These are phyloP conservation scores for Epistrophella euchroma DNA, from an alignment of 2,888 invertebrate genomes.

Conservation along the genomic window DNA sequence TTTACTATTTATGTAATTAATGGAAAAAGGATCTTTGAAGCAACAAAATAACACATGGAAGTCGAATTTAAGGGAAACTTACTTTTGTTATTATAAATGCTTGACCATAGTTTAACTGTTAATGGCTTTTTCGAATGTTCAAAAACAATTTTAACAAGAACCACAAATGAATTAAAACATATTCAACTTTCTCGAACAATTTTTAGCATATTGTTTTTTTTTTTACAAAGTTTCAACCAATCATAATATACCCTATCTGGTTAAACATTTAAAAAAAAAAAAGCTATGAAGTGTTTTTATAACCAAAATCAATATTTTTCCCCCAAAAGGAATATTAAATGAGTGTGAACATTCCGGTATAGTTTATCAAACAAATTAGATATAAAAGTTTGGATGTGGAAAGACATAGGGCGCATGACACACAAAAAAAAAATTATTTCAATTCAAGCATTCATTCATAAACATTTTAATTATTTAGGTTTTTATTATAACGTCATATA, in stretches of 20 bases:
- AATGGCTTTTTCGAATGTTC: no score
- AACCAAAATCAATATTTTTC: conserved; percentile 56
- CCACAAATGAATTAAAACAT: no score
- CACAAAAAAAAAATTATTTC: background rate
- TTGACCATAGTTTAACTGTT: no score
- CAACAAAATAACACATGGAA: no score
- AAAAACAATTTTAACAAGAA: no score
- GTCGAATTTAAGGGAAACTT: no score
- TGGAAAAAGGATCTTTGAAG: no score
- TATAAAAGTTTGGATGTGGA: conserved; percentile 1
- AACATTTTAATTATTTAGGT: conserved; percentile 3
- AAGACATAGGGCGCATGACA: conserved; percentile 25
- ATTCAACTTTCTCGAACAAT: background rate
- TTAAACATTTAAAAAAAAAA: background rate
- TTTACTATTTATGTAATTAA: no score
- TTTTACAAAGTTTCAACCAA: background rate
- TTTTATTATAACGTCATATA: conserved; percentile 13
- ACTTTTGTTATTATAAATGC: no score
- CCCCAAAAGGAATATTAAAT: conserved; percentile 37
- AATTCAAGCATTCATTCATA: conserved; percentile 46
- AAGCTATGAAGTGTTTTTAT: background rate
- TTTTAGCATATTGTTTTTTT: background rate
- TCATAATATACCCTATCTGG: background rate
- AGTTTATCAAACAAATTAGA: conserved; percentile 18
- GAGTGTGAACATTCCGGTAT: conserved; percentile 23